Evolutionary conservation across 2,797 vertebrate genomes (phyloP), one percentile per base, ranked within the genome.

Genomic region (Microctenopoma lineatum): DNA sequence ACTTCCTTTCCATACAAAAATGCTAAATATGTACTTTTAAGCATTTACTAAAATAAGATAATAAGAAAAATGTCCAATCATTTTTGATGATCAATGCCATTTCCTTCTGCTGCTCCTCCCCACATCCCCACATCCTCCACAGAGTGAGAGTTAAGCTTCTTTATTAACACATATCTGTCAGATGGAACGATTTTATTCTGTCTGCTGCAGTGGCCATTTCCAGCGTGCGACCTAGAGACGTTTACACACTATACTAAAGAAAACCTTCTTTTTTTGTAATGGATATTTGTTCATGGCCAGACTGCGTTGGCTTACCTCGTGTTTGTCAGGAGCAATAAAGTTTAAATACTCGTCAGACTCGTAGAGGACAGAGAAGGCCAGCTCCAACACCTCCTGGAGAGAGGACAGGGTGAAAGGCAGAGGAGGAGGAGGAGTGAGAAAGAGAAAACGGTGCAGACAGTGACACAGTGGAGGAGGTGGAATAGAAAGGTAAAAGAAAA

Each of bases 301-400:
- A 26, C 55, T 4, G 45, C 8, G n/a, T 32, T 14, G 39, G 47
- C 93, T 96, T 93, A 98, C 98, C 96, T 99, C 98, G 13, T 98
- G 96, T 85, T 97, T 99, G 90, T 99, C 97, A 66, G 98, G 97
- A 91, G 98, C 98, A 9, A 99, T 98, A 89, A 99, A 99, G 94
- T 99, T 98, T 92, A 99, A 79, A 62, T 98, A 97, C 88, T 98
- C 97, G 74, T 98, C 98, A 0, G 98, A 98, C 90, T 99, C 98
- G 36, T 98, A 98, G 83, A 99, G 88, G 91, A 99, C 96, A 53
- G 98, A 98, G 93, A 99, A 99, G 79, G 98, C 97, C 82, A 99
- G 93, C 91, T 99, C 98, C 55, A 98, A 94, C 89, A 98, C 94
- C 93, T 99, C 98, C 98, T 99, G 84, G 26, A 82, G 90, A 68